phyloP scores from a whole-genome alignment of 2,797 vertebrate species.

The Oreonectes daqikongensis region DNA sequence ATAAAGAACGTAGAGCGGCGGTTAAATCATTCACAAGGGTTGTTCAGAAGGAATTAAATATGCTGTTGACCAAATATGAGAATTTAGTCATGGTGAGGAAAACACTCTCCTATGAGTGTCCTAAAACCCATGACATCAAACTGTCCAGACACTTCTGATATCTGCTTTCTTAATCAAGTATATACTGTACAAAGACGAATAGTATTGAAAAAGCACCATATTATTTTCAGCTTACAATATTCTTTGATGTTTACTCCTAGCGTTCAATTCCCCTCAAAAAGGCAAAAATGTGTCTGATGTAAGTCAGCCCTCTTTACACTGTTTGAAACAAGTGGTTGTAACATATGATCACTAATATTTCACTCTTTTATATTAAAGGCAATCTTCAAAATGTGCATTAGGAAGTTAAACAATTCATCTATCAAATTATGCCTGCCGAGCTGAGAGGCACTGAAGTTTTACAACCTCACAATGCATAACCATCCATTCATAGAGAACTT shows the following conservation, averaged over 20 bases:
- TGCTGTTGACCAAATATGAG: conserved; percentile 45
- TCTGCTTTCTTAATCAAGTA: conserved; percentile 24
- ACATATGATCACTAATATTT: neutral
- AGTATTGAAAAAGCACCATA: conserved; percentile 33
- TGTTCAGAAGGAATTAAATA: conserved; percentile 45
- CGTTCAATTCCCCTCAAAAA: conserved; percentile 24
- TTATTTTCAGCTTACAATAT: conserved; percentile 9
- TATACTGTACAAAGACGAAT: conserved; percentile 28
- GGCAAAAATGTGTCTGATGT: neutral
- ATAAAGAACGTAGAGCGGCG: conserved; percentile 45
- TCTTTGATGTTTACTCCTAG: neutral
- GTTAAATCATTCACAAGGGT: conserved; percentile 43
- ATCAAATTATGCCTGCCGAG: conserved; percentile 30
- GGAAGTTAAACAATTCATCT: conserved; percentile 34
- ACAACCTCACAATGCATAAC: conserved; percentile 19
- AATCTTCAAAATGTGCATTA: conserved; percentile 39
- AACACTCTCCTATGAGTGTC: conserved; percentile 40
- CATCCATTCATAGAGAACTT: conserved; percentile 11
- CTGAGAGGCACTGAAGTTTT: conserved; percentile 28
- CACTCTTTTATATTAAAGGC: conserved; percentile 22
- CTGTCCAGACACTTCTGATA: conserved; percentile 25
- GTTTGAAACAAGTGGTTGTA: conserved; percentile 22
- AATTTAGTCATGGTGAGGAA: conserved; percentile 18
- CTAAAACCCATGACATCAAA: conserved; percentile 24
- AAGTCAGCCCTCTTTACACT: conserved; percentile 22